phyloP scores from a whole-genome alignment of 2,888 invertebrate species.

The Andrena dorsata region DNA sequence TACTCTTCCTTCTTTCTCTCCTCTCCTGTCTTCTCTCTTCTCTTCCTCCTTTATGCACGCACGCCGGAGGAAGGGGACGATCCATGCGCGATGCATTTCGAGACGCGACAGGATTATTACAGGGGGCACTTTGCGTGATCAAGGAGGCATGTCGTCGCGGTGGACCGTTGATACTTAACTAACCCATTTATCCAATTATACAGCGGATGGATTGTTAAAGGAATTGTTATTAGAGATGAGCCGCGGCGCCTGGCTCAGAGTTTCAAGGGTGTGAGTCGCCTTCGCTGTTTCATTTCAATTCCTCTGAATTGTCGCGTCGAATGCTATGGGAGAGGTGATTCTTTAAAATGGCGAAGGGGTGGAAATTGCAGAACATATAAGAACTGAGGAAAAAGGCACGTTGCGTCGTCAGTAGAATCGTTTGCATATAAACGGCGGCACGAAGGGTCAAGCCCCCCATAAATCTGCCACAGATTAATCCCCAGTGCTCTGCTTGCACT shows the following conservation, averaged over 20 bases:
- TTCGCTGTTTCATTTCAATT: too few species aligned
- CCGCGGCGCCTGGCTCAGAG: too few species aligned
- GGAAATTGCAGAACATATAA: too few species aligned
- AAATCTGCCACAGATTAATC: not conserved
- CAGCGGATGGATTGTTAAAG: too few species aligned
- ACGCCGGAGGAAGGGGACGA: not conserved
- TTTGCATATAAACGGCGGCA: not conserved
- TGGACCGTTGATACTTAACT: slow-evolving; percentile 1
- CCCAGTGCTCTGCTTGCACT: slow-evolving; percentile 25
- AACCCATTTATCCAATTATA: slow-evolving; percentile 15
- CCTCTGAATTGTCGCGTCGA: too few species aligned
- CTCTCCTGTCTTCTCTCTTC: not conserved
- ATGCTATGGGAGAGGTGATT: too few species aligned
- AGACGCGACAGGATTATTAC: slow-evolving; percentile 43
- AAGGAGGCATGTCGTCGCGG: slow-evolving; percentile 5
- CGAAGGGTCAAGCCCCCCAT: not conserved
- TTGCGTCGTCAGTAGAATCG: too few species aligned
- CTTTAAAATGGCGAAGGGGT: too few species aligned
- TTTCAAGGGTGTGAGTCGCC: too few species aligned
- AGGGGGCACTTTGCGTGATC: slow-evolving; percentile 19
- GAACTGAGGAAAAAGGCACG: too few species aligned
- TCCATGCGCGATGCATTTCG: slow-evolving; percentile 34
- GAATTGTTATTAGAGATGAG: too few species aligned
- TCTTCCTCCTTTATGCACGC: not conserved
- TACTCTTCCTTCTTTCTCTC: slow-evolving; percentile 11